A percentile compares a stretch with the other conserved stretches of the same genome.
phyloP scores from a whole-genome alignment of 2,113 vertebrate genomes.

The Brienomyrus brachyistius region DNA sequence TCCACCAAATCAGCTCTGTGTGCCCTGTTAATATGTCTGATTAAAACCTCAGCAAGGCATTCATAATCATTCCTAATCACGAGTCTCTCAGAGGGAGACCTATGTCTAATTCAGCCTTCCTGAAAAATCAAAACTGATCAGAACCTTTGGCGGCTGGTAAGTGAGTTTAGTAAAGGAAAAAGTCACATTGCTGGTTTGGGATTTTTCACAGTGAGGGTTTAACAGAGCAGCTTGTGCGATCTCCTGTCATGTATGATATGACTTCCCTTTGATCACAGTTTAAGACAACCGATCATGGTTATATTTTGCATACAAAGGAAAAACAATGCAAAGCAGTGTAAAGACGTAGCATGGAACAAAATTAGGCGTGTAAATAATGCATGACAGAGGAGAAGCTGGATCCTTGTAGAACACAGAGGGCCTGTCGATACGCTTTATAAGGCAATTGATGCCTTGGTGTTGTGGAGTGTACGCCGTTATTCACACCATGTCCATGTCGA shows the following conservation, averaged over 20 bases:
- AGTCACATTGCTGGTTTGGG: neutral
- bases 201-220: neutral
- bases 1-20: neutral
- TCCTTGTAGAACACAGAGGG: neutral
- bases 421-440: neutral
- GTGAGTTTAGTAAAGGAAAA: neutral
- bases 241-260: neutral
- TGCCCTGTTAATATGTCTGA: neutral
- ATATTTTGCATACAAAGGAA: conserved; percentile 7
- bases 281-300: neutral
- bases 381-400: neutral
- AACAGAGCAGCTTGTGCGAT: neutral
- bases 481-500: neutral
- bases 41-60: neutral
- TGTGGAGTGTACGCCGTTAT: neutral
- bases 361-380: neutral
- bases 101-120: neutral
- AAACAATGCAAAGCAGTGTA: neutral
- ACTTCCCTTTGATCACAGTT: neutral
- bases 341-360: neutral
- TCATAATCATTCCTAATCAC: conserved; percentile 7
- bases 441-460: neutral
- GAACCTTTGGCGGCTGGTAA: neutral
- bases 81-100: neutral
- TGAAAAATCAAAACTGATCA: conserved; percentile 9